phyloP scores from a whole-genome alignment of 2,888 invertebrate genomes.

The Sesamia inferens region DNA sequence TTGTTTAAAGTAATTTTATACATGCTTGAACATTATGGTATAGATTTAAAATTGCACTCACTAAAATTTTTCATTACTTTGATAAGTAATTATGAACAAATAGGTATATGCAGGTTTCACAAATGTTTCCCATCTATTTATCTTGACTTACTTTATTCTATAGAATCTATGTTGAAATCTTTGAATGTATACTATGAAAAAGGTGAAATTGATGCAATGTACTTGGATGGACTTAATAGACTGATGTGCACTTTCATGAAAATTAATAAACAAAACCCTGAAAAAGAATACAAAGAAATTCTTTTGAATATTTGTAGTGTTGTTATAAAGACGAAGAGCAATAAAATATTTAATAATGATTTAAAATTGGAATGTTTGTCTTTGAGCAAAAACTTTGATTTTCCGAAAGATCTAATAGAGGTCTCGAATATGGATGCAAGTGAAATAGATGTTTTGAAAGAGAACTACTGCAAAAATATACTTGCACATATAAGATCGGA shows the following conservation, averaged over 20 bases:
- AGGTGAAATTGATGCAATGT: constrained; percentile 72
- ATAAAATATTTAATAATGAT: constrained; percentile 73
- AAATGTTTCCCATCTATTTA: constrained; percentile 72
- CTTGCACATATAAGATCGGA: constrained; percentile 64
- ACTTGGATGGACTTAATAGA: constrained; percentile 74
- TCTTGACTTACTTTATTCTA: constrained; percentile 69
- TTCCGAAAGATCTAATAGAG: constrained; percentile 72
- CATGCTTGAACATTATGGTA: constrained; percentile 79
- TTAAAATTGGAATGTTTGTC: constrained; percentile 77
- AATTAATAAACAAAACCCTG: constrained; percentile 57
- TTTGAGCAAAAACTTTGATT: constrained; percentile 71
- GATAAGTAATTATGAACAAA: constrained; percentile 75
- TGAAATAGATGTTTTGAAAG: constrained; percentile 76
- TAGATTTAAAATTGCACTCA: constrained; percentile 79
- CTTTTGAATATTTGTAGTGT: constrained; percentile 74
- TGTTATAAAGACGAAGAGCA: constrained; percentile 70
- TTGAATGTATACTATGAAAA: constrained; percentile 78
- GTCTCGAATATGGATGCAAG: constrained; percentile 72
- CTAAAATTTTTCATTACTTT: constrained; percentile 80
- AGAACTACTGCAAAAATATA: constrained; percentile 74
- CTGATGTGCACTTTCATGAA: constrained; percentile 71
- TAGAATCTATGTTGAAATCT: constrained; percentile 76
- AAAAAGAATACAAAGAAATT: constrained; percentile 64
- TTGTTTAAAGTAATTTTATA: constrained; percentile 73
- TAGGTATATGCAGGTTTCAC: constrained; percentile 72